Percentiles rank a stretch among this genome's conserved stretches.
phyloP scores from a whole-genome alignment of 2,888 invertebrate genomes.

The Caenorhabditis sp. region DNA sequence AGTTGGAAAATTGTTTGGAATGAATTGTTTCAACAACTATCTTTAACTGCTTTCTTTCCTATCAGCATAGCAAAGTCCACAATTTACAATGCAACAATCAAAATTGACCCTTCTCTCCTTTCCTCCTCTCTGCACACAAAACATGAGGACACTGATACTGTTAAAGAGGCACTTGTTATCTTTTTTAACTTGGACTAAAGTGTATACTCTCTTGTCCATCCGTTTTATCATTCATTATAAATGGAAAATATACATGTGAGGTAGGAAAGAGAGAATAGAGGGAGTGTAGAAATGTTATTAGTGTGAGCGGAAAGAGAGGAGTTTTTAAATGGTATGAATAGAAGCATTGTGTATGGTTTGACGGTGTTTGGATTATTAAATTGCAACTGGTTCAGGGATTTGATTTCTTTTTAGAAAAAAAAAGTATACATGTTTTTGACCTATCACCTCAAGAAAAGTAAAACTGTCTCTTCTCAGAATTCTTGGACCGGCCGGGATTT shows the following conservation, averaged over 20 bases:
- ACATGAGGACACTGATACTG: slow-evolving; percentile 5
- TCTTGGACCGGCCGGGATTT: too few relatives aligned
- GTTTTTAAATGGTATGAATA: slow-evolving; percentile 22
- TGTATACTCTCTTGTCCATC: background rate
- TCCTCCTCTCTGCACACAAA: slow-evolving; percentile 16
- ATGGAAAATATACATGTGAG: slow-evolving; percentile 24
- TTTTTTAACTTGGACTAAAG: slow-evolving; percentile 4
- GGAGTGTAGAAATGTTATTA: slow-evolving; percentile 26
- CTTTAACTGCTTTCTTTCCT: too few relatives aligned
- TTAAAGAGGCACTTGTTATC: slow-evolving; percentile 16
- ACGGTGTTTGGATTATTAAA: background rate
- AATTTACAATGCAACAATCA: too few relatives aligned
- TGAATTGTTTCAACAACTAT: too few relatives aligned
- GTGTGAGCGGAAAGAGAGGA: slow-evolving; percentile 15
- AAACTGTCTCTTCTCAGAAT: too few relatives aligned
- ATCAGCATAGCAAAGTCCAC: too few relatives aligned
- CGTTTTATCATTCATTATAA: background rate
- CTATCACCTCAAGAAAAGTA: too few relatives aligned
- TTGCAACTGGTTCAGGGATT: background rate
- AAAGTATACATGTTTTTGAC: too few relatives aligned
- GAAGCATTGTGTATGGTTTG: slow-evolving; percentile 1
- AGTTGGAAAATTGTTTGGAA: too few relatives aligned
- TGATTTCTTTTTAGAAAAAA: too few relatives aligned
- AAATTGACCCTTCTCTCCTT: slow-evolving; percentile 6
- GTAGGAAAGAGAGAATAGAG: slow-evolving; percentile 1